Evolutionary conservation across 2,797 vertebrate species (phyloP).

Genomic region (Molossus molossus): DNA sequence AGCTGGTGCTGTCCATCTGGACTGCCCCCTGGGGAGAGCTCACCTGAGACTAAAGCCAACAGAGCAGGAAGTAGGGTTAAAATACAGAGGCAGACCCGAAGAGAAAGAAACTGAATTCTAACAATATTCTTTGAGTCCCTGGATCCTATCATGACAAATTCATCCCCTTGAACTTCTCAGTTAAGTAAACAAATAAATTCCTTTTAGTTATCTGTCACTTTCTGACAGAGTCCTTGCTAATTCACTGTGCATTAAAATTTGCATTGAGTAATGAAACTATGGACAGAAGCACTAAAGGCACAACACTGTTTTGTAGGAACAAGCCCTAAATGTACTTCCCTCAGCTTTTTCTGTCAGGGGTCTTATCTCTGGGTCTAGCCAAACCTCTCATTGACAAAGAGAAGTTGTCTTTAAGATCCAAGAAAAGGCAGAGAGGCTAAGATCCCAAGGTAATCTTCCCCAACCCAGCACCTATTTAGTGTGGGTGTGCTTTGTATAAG

Average conservation of each 20-base stretch:
- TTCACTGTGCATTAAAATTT: conserved; percentile 49
- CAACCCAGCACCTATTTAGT: neutral
- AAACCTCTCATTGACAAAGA: neutral
- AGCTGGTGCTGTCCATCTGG: neutral
- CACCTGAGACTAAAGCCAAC: conserved; percentile 26
- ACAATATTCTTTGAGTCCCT: neutral
- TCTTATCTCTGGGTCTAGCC: neutral
- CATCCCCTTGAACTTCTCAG: conserved; percentile 8
- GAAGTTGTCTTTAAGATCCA: neutral
- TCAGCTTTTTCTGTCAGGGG: neutral
- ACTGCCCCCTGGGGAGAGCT: neutral
- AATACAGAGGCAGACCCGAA: neutral
- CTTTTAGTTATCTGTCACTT: conserved; percentile 24
- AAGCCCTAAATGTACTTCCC: neutral
- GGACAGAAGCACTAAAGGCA: neutral
- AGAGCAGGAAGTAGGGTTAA: neutral
- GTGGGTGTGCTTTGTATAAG: neutral
- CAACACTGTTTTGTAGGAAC: neutral
- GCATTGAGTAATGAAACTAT: conserved; percentile 6
- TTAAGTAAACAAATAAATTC: conserved; percentile 46
- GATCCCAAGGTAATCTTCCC: conserved; percentile 2
- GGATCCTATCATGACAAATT: conserved; percentile 7
- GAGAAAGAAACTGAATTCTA: neutral
- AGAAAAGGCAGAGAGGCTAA: neutral
- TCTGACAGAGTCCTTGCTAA: conserved; percentile 44